Evolutionary conservation across 2,113 vertebrate genomes (phyloP).

Genomic region (Callionymus lyra): DNA sequence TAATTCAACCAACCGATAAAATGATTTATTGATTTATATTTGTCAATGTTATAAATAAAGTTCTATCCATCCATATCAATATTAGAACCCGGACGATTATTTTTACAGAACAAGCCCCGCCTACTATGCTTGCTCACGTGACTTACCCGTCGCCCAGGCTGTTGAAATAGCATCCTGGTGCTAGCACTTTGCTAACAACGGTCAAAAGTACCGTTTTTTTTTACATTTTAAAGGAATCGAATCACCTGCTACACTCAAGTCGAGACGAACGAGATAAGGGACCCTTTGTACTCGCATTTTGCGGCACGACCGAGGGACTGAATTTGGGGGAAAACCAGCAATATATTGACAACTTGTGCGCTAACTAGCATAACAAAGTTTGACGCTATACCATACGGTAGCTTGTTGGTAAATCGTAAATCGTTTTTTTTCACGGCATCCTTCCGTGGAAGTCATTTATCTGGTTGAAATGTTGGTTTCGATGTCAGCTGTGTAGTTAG

Average conservation of each 20-base stretch:
- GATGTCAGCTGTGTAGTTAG: too few species aligned
- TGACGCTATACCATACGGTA: slow-evolving; percentile 35
- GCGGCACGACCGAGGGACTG: slow-evolving; percentile 10
- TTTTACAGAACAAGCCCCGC: slow-evolving; percentile 18
- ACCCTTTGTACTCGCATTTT: neutral
- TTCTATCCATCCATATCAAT: too few species aligned
- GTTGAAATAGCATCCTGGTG: slow-evolving; percentile 53
- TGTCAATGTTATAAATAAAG: too few species aligned
- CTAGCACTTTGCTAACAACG: slow-evolving; percentile 34
- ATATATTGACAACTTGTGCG: slow-evolving; percentile 24
- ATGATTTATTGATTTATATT: too few species aligned
- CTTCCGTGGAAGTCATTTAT: neutral
- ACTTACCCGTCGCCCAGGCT: slow-evolving; percentile 55
- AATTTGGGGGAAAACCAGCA: slow-evolving; percentile 9
- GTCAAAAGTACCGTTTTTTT: slow-evolving; percentile 2
- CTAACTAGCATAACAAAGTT: slow-evolving; percentile 51
- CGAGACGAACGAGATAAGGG: slow-evolving; percentile 15
- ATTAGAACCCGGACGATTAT: too few species aligned
- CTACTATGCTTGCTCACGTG: slow-evolving; percentile 37
- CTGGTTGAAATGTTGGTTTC: neutral
- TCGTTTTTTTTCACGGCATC: neutral
- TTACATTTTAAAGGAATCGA: slow-evolving; percentile 9
- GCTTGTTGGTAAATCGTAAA: slow-evolving; percentile 17
- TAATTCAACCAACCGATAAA: too few species aligned
- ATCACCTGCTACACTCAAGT: neutral